Conservation (phyloP, 2,113 vertebrate species). For the Spilogale gracilis region DNA sequence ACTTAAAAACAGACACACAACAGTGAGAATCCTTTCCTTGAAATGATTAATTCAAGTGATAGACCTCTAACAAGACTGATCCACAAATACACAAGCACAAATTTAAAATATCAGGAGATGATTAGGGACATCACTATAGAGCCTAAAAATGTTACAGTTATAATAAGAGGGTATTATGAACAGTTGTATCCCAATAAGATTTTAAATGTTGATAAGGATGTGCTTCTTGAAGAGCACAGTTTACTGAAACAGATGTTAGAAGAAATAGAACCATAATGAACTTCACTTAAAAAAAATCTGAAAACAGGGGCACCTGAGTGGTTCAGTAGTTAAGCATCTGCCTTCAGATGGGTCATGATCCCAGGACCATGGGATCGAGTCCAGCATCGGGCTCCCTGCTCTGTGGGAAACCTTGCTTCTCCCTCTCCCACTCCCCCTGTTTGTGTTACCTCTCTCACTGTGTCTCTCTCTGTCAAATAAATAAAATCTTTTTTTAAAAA, state of each 20-base stretch:
- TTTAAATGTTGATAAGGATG: background rate
- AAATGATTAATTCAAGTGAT: background rate
- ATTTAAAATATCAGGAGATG: background rate
- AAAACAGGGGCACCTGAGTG: background rate
- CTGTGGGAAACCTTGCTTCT: no score
- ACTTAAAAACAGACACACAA: background rate
- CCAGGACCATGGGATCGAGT: no score
- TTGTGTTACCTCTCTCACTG: no score
- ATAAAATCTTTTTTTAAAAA: background rate
- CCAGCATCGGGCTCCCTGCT: no score
- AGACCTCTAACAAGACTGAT: background rate
- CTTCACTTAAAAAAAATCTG: background rate
- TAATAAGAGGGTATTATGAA: background rate
- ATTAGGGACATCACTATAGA: background rate
- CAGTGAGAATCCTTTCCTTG: conserved; percentile 32
- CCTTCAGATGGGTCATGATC: no score
- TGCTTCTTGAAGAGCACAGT: background rate
- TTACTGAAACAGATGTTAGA: background rate
- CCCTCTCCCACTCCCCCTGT: no score
- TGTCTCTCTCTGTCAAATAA: no score
- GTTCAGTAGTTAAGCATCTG: no score
- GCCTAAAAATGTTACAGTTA: background rate
- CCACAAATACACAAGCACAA: background rate
- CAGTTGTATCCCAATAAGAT: background rate
- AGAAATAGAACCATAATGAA: background rate